A percentile compares a stretch with the other conserved stretches of the same genome.
These are phyloP conservation scores for Siniperca chuatsi DNA, from an alignment of 2,113 vertebrate genomes.

Conservation along the genomic window DNA sequence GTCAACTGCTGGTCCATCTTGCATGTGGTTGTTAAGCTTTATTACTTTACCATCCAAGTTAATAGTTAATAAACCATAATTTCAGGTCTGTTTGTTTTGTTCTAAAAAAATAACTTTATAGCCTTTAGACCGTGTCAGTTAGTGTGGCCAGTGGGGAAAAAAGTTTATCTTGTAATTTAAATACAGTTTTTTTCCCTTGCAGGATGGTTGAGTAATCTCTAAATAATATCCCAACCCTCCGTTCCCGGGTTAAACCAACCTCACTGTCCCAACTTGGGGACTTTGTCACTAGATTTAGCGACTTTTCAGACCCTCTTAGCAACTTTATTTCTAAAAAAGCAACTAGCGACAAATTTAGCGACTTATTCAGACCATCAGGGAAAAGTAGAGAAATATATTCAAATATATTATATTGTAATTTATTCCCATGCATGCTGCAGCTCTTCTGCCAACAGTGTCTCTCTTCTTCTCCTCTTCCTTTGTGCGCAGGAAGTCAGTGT, in stretches of 20 bases:
- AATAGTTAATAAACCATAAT: not conserved
- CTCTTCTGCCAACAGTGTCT: too few species aligned
- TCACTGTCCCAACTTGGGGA: not conserved
- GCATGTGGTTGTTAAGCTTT: not conserved
- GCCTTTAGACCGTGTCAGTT: not conserved
- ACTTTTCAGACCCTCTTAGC: too few species aligned
- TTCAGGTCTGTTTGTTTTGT: not conserved
- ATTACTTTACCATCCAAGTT: not conserved
- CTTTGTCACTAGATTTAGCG: too few species aligned
- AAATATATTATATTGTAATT: too few species aligned
- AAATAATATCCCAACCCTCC: not conserved
- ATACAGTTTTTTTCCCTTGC: not conserved
- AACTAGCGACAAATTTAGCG: too few species aligned
- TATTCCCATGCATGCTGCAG: too few species aligned
- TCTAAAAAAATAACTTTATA: not conserved
- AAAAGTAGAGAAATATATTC: too few species aligned
- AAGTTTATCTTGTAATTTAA: not conserved
- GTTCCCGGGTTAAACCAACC: not conserved
- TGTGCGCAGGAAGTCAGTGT: too few species aligned
- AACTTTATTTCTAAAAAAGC: too few species aligned
- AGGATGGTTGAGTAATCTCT: not conserved
- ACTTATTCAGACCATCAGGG: too few species aligned
- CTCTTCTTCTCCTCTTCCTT: too few species aligned
- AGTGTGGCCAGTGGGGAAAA: not conserved
- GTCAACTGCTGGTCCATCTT: not conserved